Percentiles rank a stretch among this genome's conserved stretches.
Evolutionary conservation across 2,888 invertebrate species (phyloP).

Genomic region (Malacosoma neustria): DNA sequence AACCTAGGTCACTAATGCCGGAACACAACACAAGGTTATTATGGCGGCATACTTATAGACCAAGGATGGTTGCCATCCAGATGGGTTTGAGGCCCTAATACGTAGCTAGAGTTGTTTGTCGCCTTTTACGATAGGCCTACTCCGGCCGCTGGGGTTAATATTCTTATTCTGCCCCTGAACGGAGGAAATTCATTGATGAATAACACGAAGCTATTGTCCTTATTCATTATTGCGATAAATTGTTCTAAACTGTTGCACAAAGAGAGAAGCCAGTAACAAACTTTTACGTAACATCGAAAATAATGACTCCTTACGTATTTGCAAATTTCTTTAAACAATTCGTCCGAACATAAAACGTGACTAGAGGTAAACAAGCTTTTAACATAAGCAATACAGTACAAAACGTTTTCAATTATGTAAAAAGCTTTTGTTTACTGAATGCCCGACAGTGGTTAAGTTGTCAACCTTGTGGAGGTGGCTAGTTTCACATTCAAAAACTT

Average conservation of each 20-base stretch:
- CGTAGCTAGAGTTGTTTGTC: too few species aligned
- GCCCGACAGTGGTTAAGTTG: conserved; percentile 21
- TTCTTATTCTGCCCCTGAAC: too few species aligned
- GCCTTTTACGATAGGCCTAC: too few species aligned
- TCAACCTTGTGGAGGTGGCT: conserved; percentile 50
- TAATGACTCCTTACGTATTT: conserved; percentile 8
- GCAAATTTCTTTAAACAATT: conserved; percentile 6
- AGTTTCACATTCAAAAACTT: conserved; percentile 52
- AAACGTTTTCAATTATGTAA: conserved; percentile 37
- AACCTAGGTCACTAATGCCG: too few species aligned
- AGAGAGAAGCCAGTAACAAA: background rate
- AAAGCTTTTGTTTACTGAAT: conserved; percentile 35
- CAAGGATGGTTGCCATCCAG: too few species aligned
- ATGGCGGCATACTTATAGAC: too few species aligned
- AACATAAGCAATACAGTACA: conserved; percentile 19
- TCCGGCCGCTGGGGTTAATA: too few species aligned
- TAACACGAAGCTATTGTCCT: too few species aligned
- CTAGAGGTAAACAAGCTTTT: conserved; percentile 18
- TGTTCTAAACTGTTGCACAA: background rate
- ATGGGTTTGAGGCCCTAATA: too few species aligned
- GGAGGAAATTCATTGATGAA: too few species aligned
- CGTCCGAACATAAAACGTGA: conserved; percentile 27
- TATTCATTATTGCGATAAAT: too few species aligned
- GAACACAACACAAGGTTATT: too few species aligned
- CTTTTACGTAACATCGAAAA: background rate